Conservation (phyloP, 2,888 invertebrate genomes). For the Deilephila porcellus region DNA sequence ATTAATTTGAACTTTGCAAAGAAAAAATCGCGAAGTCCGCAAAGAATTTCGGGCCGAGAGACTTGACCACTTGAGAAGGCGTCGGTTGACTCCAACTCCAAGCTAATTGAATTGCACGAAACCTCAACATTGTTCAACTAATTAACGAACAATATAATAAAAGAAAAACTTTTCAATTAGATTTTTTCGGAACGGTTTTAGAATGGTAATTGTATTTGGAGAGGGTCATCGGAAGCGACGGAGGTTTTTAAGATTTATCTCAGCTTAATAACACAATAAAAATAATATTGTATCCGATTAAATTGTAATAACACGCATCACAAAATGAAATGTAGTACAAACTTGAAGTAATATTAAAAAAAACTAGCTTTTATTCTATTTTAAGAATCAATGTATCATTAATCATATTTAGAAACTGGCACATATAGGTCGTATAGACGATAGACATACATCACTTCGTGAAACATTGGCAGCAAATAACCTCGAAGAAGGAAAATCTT, state of each 20-base stretch:
- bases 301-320: too few species aligned
- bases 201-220: not conserved
- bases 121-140: slow-evolving; percentile 14
- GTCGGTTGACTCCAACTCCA: not conserved
- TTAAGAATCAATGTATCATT: too few species aligned
- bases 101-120: not conserved
- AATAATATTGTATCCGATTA: not conserved
- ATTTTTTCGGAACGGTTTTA: not conserved
- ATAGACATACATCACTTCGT: too few species aligned
- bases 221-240: not conserved
- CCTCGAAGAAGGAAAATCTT: too few species aligned
- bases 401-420: too few species aligned
- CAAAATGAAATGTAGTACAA: too few species aligned
- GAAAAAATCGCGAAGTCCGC: slow-evolving; percentile 4
- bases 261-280: not conserved
- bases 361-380: too few species aligned
- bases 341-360: too few species aligned
- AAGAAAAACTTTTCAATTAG: not conserved
- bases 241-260: not conserved
- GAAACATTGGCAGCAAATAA: too few species aligned
- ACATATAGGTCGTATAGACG: too few species aligned
- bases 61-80: not conserved
- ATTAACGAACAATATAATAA: not conserved
- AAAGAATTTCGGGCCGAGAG: not conserved
- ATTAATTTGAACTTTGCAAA: not conserved